Conservation (phyloP, 2,113 vertebrate genomes). For the Ammodytes marinus region DNA sequence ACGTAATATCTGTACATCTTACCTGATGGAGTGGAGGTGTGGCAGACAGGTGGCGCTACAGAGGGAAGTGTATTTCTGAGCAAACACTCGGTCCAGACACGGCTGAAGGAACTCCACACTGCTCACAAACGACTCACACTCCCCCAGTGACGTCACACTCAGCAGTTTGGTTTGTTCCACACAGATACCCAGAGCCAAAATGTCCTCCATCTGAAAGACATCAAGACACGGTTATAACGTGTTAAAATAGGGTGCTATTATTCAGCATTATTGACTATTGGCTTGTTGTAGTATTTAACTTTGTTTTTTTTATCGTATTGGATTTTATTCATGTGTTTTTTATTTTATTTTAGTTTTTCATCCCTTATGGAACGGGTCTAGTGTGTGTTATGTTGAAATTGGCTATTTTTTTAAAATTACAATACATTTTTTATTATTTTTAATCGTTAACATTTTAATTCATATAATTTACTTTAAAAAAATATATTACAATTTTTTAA, state of each 20-base stretch:
- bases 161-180: constrained; percentile 75
- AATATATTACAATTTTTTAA: no score
- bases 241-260: no score
- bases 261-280: not conserved
- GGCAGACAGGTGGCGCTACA: constrained; percentile 67
- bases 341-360: no score
- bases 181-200: constrained; percentile 76
- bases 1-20: not conserved
- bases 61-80: constrained; percentile 69
- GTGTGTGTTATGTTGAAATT: no score
- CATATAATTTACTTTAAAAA: no score
- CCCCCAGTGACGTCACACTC: constrained; percentile 52
- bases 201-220: constrained; percentile 76
- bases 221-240: not conserved
- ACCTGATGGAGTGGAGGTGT: constrained; percentile 79
- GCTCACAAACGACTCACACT: constrained; percentile 70
- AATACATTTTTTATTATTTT: no score
- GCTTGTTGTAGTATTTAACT: no score
- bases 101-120: constrained; percentile 79
- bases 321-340: no score
- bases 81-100: constrained; percentile 75
- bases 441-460: no score
- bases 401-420: no score
- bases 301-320: no score
- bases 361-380: no score